Conservation (phyloP, 1,140 invertebrate genomes). For the Aradophagus sp. region DNA sequence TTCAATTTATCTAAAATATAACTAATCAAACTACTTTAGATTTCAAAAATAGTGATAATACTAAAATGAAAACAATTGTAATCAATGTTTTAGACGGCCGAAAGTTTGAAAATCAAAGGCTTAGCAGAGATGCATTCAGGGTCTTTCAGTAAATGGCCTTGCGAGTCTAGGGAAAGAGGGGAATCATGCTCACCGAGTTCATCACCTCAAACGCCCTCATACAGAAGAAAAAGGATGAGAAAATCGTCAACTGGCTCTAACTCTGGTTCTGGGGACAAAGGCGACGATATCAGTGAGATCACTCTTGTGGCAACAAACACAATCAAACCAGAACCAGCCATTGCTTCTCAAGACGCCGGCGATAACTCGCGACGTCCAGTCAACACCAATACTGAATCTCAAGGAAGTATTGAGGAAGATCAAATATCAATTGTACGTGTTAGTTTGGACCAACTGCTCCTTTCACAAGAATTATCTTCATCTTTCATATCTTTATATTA, state of each 20-base stretch:
- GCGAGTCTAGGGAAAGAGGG: slow-evolving; percentile 60
- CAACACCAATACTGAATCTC: slow-evolving; percentile 71
- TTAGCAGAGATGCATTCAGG: slow-evolving; percentile 88
- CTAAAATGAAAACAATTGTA: too few relatives aligned
- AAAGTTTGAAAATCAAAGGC: slow-evolving; percentile 90
- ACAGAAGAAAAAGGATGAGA: slow-evolving; percentile 79
- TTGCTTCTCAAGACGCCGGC: slow-evolving; percentile 64
- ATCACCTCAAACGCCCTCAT: slow-evolving; percentile 68
- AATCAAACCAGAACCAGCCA: slow-evolving; percentile 73
- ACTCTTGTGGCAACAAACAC: slow-evolving; percentile 74
- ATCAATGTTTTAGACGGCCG: slow-evolving; percentile 79
- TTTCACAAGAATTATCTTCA: too few relatives aligned
- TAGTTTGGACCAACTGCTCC: too few relatives aligned
- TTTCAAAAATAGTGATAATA: too few relatives aligned
- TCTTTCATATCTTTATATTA: too few relatives aligned
- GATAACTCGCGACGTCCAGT: slow-evolving; percentile 64
- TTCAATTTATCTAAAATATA: too few relatives aligned
- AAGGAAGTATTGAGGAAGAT: slow-evolving; percentile 74
- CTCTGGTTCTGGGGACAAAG: slow-evolving; percentile 74
- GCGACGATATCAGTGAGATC: slow-evolving; percentile 75
- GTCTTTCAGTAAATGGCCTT: slow-evolving; percentile 79
- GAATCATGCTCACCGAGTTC: slow-evolving; percentile 70
- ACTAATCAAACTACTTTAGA: too few relatives aligned
- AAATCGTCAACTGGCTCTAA: slow-evolving; percentile 83
- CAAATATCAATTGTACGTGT: slow-evolving; percentile 71